Evolutionary conservation across 2,888 invertebrate species (phyloP).

Genomic region (Dryadula phaetusa): DNA sequence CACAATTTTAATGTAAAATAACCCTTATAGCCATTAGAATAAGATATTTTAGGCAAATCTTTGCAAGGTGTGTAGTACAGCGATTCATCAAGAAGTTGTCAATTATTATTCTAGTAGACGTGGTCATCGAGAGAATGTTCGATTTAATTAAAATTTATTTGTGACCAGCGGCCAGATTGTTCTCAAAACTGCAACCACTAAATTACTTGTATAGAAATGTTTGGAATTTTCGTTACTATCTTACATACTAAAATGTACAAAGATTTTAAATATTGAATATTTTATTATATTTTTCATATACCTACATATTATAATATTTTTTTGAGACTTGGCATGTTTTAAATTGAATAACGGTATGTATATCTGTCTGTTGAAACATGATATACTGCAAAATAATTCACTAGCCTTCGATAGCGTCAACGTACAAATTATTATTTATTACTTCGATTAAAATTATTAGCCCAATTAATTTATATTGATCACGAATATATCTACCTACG

Average conservation of each 20-base stretch:
- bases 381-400: conserved; percentile 22
- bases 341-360: not conserved
- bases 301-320: too few relatives aligned
- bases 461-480: conserved; percentile 45
- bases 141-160: conserved; percentile 82
- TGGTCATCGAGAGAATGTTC: conserved; percentile 65
- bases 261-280: too few relatives aligned
- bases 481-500: conserved; percentile 35
- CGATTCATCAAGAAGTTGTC: conserved; percentile 82
- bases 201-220: not conserved
- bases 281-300: not conserved
- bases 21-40: conserved; percentile 28
- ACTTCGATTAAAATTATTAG: conserved; percentile 41
- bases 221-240: too few relatives aligned
- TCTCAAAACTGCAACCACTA: conserved; percentile 35
- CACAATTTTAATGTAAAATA: conserved; percentile 25
- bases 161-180: conserved; percentile 51
- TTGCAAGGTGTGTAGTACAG: conserved; percentile 46
- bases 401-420: conserved; percentile 20
- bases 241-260: too few relatives aligned
- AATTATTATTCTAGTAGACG: conserved; percentile 72
- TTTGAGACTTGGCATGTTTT: not conserved
- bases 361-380: conserved; percentile 2
- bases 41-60: conserved; percentile 22
- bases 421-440: conserved; percentile 36